Evolutionary conservation across 30 jellyfish, hydroid and myxozoan genomes (phyloP).

Genomic region (Hydractinia echinata): DNA sequence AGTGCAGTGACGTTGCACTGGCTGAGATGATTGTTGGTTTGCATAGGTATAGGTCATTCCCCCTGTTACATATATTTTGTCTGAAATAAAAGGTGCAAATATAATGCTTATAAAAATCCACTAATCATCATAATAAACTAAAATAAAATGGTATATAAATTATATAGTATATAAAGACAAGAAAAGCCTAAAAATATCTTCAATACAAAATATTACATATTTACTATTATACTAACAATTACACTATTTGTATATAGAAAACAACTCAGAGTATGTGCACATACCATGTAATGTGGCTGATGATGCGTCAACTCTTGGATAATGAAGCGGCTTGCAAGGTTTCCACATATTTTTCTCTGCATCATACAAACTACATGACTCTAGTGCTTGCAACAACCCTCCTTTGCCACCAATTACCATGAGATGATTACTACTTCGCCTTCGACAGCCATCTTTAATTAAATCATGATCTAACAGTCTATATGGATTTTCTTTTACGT

Average conservation of each 20-base stretch:
- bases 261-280: background rate
- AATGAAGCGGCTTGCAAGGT: constrained; percentile 33
- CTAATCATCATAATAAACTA: background rate
- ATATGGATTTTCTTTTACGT: constrained; percentile 48
- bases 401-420: constrained; percentile 79
- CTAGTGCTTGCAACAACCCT: constrained; percentile 49
- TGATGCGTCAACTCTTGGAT: constrained; percentile 66
- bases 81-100: background rate
- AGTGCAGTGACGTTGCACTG: constrained; percentile 5
- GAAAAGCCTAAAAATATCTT: too few species aligned
- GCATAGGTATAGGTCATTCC: background rate
- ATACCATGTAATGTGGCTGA: constrained; percentile 75
- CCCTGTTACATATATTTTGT: constrained; percentile 24
- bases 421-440: constrained; percentile 56
- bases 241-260: too few species aligned
- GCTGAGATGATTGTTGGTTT: background rate
- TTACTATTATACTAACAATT: too few species aligned
- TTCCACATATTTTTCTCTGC: constrained; percentile 47
- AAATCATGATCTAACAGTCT: constrained; percentile 45
- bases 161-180: too few species aligned
- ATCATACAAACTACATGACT: constrained; percentile 48
- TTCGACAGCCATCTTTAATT: constrained; percentile 29
- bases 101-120: background rate
- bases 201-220: too few species aligned
- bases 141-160: too few species aligned